phyloP scores from a whole-genome alignment of 2,113 vertebrate genomes.

The Noctilio leporinus region DNA sequence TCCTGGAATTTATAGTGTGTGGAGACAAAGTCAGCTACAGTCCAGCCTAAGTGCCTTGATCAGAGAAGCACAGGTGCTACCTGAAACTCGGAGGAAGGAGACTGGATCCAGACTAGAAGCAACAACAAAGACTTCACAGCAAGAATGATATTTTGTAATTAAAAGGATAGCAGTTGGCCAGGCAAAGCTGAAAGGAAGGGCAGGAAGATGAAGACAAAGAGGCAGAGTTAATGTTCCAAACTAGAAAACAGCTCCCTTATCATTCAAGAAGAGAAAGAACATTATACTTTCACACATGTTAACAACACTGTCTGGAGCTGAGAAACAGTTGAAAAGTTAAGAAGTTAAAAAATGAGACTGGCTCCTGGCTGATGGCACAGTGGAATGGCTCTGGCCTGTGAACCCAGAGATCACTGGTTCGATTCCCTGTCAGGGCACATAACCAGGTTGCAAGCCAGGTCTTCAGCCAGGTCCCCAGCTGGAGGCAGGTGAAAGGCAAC shows the following conservation, averaged over 20 bases:
- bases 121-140: not conserved
- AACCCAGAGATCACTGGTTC: too few species aligned
- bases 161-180: not conserved
- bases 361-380: too few species aligned
- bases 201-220: not conserved
- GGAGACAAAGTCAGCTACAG: not conserved
- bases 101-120: not conserved
- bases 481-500: too few species aligned
- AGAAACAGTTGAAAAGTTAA: not conserved
- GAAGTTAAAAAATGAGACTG: not conserved
- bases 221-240: not conserved
- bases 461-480: too few species aligned
- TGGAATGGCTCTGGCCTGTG: too few species aligned
- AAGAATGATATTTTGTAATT: not conserved
- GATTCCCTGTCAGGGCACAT: too few species aligned
- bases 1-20: not conserved
- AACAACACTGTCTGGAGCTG: not conserved
- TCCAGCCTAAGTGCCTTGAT: not conserved
- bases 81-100: not conserved
- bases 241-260: not conserved
- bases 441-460: too few species aligned
- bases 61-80: not conserved
- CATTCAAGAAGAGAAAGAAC: not conserved
- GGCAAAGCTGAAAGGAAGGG: not conserved
- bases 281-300: not conserved